phyloP scores from a whole-genome alignment of 2,797 vertebrate species.

The Anas acuta region DNA sequence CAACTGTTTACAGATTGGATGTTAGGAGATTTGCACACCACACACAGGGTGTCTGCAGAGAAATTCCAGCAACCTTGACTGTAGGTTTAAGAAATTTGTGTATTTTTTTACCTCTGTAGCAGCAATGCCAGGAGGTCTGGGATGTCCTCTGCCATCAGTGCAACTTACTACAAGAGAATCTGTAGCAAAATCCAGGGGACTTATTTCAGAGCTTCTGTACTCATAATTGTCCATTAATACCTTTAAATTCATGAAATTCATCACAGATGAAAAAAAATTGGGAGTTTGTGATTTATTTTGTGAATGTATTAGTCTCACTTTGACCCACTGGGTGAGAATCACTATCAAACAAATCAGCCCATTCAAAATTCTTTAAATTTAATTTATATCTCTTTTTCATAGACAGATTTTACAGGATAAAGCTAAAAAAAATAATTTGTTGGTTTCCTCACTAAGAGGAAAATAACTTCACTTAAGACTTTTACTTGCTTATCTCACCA shows the following conservation, averaged over 20 bases:
- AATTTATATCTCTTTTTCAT: background rate
- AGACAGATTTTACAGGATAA: background rate
- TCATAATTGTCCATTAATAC: background rate
- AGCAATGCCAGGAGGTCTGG: background rate
- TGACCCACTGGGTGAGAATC: background rate
- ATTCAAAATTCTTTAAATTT: background rate
- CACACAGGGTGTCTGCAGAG: background rate
- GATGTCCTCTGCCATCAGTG: background rate
- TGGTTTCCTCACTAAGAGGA: background rate
- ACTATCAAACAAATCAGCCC: background rate
- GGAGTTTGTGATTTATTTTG: background rate
- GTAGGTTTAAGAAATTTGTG: background rate
- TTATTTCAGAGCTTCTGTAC: background rate
- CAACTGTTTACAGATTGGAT: background rate
- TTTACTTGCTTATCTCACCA: conserved; percentile 7
- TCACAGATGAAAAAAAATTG: background rate
- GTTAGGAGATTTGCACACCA: background rate
- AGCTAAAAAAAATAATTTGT: background rate
- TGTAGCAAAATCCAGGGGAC: background rate
- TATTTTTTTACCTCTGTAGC: background rate
- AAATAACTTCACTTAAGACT: conserved; percentile 20
- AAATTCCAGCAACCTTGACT: background rate
- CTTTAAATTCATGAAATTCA: background rate
- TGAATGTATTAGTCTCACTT: background rate
- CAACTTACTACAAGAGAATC: background rate